These are phyloP conservation scores for Catharus fuscescens DNA, from an alignment of 2,113 vertebrate genomes.

Conservation along the genomic window DNA sequence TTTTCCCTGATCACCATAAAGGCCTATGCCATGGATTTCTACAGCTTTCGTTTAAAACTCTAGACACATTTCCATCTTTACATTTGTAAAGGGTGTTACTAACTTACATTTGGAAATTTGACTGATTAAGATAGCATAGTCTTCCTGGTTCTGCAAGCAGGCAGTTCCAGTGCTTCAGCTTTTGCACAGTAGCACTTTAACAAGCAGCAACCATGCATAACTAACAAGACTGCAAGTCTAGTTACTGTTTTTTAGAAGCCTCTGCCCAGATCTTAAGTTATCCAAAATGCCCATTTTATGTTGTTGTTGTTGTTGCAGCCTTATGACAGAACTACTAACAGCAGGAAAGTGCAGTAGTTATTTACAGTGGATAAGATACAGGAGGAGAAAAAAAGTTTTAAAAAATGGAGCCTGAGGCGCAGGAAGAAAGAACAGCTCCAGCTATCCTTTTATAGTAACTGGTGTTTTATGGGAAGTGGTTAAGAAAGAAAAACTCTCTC, in stretches of 20 bases:
- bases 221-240: conserved; percentile 23
- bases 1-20: background rate
- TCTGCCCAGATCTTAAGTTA: background rate
- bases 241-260: conserved; percentile 12
- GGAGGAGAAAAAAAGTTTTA: background rate
- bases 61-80: background rate
- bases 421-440: conserved; percentile 22
- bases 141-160: conserved; percentile 32
- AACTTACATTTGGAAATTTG: background rate
- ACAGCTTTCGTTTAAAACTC: background rate
- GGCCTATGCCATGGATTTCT: background rate
- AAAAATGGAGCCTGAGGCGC: background rate
- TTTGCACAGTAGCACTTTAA: conserved; percentile 52
- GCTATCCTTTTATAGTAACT: conserved; percentile 55
- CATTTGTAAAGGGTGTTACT: background rate
- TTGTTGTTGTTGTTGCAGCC: background rate
- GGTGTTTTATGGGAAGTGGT: conserved; percentile 26
- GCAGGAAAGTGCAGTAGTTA: background rate
- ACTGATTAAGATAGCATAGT: background rate
- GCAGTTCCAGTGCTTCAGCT: conserved; percentile 46
- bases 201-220: conserved; percentile 54
- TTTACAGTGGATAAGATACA: background rate
- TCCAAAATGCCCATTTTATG: background rate
- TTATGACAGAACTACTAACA: background rate
- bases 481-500: conserved; percentile 18